These are phyloP conservation scores for Pheucticus melanocephalus DNA, from an alignment of 2,113 vertebrate species.

Conservation along the genomic window DNA sequence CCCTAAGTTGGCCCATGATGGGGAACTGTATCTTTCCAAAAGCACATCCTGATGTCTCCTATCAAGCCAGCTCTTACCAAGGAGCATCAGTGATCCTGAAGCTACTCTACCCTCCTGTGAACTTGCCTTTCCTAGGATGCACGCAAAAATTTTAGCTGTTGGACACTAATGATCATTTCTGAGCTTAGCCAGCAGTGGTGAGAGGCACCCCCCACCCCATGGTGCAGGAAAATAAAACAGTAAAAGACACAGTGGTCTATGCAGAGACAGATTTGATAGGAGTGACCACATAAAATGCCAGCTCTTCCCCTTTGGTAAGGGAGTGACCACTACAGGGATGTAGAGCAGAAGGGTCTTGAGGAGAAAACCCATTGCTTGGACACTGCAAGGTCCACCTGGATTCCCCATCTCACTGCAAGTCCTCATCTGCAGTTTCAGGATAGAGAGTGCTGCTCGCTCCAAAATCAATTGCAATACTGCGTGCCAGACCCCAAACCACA, in stretches of 20 bases:
- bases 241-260: background rate
- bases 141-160: background rate
- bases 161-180: background rate
- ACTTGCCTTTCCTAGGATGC: background rate
- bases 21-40: background rate
- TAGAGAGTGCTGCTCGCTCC: background rate
- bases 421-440: background rate
- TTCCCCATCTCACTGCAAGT: background rate
- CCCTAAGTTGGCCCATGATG: background rate
- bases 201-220: background rate
- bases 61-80: accelerated
- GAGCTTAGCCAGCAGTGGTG: accelerated
- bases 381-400: background rate
- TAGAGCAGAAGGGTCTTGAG: accelerated
- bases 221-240: background rate
- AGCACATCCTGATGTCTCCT: background rate
- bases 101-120: background rate
- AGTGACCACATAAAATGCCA: background rate
- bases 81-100: background rate
- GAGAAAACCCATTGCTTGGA: background rate
- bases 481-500: background rate
- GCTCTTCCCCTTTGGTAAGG: background rate
- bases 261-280: accelerated
- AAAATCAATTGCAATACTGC: accelerated
- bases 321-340: accelerated